Base-by-base conservation (phyloP, 2,888 invertebrate species). In the Rambutsinella grinnellia region DNA sequence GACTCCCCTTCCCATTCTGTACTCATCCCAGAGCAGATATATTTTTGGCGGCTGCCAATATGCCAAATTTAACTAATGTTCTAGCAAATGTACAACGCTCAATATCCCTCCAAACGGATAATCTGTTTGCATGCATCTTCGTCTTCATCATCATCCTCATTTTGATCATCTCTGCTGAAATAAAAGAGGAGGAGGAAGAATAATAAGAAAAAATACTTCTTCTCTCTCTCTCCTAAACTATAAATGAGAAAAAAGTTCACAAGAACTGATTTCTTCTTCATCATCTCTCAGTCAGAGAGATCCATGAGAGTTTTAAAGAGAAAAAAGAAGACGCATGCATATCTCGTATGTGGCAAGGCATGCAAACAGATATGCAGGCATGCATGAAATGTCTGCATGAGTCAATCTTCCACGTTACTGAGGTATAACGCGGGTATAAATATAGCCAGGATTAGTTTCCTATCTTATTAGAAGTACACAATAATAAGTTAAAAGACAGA, bases 301-400 rank as follows among this genome's bases (percentile, higher is more conserved):
- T 65, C 53, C 17, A 27, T 21, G 13, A 61, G 23, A 51, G 56
- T 24, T 8, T n/a, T 8, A 8, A 60, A 10, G 47, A 54, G 58
- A 28, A 49, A 23, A 47, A 47, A 70, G 24, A 56, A 65, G 61
- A 74, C 67, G 66, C 66, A 60, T 49, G 68, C 58, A 68, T 68
- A 68, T 68, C 68, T n/a, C n/a, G n/a, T 70, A 62, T 74, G 76
- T 69, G 70, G 69, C 70, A 76, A 70, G 57, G 76, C 54, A 69
- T 69, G 65, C 71, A 61, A 56, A 66, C 49, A 66, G 66, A 67
- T 66, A 58, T 71, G 71, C 66, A 76, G 63, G 69, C 76, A 76
- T 76, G 69, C 71, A 77, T 77, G 70, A 77, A 77, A 77, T 77
- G 77, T 71, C 74, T 66, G 74, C 74, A 67, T 67, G 74, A 74